Evolutionary conservation across 2,888 invertebrate genomes (phyloP), one percentile per base, ranked within the genome.

Genomic region (Caenorhabditis uteleia): DNA sequence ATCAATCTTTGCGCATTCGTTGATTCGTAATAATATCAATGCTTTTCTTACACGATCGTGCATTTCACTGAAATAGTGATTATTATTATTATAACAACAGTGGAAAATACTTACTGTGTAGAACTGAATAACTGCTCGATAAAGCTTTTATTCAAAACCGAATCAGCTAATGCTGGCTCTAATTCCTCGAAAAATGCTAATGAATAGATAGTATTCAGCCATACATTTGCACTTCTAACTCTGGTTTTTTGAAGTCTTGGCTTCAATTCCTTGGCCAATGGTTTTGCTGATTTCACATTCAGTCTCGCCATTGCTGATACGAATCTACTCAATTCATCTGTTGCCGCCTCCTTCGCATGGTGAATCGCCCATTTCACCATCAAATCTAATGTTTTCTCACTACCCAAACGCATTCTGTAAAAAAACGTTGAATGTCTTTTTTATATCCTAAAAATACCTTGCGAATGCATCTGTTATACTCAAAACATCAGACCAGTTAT

Each of bases 111-210:
- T 34, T 36, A 50, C 50, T 18, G 14, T 25, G 50, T 18, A 1
- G 43, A 44, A 14, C n/a, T 44, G 45, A 65, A 49, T 7, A 66
- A 29, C 18, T 56, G 26, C 2, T 60, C 44, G 0, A 66, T 49
- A 14, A 66, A 59, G n/a, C 40, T 55, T 23, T 57, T 60, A 21
- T 60, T 59, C n/a, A 66, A 38, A 12, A 66, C 60, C 1, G 66
- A 60, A 23, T 66, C 66, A 0, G 60, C 66, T 12, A 42, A 48
- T 27, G 5, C 33, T 39, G 14, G 51, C 21, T 58, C 56, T 7
- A 65, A 51, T 31, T 59, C 51, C 50, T 64, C 45, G 29, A 64
- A 64, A 21, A 54, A 64, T 1, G 64, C 64, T 20, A 64, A 36
- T 1, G 64, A 58, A 25, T 58, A 44, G 10, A 65, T 31, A 6